These are phyloP conservation scores for Drosophila mercatorum DNA, from an alignment of 2,888 invertebrate genomes.

Conservation along the genomic window DNA sequence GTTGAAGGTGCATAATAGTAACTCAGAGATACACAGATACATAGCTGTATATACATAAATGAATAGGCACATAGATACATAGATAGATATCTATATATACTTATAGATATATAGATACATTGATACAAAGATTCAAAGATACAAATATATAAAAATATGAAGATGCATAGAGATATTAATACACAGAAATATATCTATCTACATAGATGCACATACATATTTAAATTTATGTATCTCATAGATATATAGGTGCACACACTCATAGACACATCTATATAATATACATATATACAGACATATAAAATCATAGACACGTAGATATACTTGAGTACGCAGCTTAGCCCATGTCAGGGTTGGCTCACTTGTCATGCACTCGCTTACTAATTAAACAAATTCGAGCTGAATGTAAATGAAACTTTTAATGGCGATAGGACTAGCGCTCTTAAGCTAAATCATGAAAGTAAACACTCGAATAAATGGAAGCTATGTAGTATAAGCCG, in stretches of 20 bases:
- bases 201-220: not conserved
- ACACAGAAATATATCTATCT: not conserved
- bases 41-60: not conserved
- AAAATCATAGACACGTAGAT: not conserved
- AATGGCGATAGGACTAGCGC: constrained; percentile 18
- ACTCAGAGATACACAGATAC: not conserved
- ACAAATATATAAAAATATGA: not conserved
- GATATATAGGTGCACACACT: not conserved
- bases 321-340: constrained; percentile 4
- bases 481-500: constrained; percentile 18
- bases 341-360: constrained; percentile 36
- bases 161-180: not conserved
- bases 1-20: constrained; percentile 31
- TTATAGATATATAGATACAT: not conserved
- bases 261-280: not conserved
- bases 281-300: not conserved
- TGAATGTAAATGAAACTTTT: constrained; percentile 40
- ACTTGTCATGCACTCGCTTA: constrained; percentile 39
- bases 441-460: constrained; percentile 54
- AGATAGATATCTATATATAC: not conserved
- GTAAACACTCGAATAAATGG: constrained; percentile 55
- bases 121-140: constrained; percentile 3
- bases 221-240: not conserved
- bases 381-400: constrained; percentile 40
- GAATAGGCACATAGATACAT: not conserved